Base-by-base conservation (phyloP, 2,797 vertebrate species). In the Ambastaia sidthimunki region DNA sequence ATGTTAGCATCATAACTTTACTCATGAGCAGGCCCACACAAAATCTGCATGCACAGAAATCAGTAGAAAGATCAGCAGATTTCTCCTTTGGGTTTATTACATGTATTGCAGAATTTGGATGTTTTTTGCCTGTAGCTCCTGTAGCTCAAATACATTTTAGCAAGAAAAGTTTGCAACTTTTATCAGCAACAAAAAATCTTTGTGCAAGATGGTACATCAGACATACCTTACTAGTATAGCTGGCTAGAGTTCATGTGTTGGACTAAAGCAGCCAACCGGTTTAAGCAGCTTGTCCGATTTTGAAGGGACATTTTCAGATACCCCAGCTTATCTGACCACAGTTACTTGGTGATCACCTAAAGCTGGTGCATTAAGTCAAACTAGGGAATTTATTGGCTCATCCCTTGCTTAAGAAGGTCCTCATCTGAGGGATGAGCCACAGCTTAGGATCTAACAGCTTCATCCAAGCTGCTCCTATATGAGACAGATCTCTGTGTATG, bases 351-450 rank as follows among this genome's bases (percentile, higher is more conserved):
- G 68, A 78, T 78, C 68, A 78, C 76, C 76, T 78, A 63, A 78
- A 78, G 76, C 69, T 62, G 31, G 28, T 50, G 47, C 31, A 65
- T 37, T 47, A 78, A 71, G 69, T 79, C 47, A 71, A 79, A 79
- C 76, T 71, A 79, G 21, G 5, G 76, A 68, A 79, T 79, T 79
- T 65, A 65, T 44, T 54, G 68, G 28, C 31, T 79, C 76, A 79
- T 79, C 76, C 76, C 68, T 79, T 47, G 57, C 5, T 65, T 71
- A 78, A 78, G 76, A 65, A 65, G 59, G 59, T 21, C 52, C 76
- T 78, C 54, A 72, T 71, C 76, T 79, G 19, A 79, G 47, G 59
- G 69, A 71, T 79, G 48, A 79, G 76, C 59, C 59, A 71, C 76
- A 79, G 59, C 48, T 79, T 79, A 65, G 0, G 47, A 31, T 50